Percentiles rank a stretch among this genome's conserved stretches.
Evolutionary conservation across 2,797 vertebrate genomes (phyloP).

Genomic region (Argentina silus): DNA sequence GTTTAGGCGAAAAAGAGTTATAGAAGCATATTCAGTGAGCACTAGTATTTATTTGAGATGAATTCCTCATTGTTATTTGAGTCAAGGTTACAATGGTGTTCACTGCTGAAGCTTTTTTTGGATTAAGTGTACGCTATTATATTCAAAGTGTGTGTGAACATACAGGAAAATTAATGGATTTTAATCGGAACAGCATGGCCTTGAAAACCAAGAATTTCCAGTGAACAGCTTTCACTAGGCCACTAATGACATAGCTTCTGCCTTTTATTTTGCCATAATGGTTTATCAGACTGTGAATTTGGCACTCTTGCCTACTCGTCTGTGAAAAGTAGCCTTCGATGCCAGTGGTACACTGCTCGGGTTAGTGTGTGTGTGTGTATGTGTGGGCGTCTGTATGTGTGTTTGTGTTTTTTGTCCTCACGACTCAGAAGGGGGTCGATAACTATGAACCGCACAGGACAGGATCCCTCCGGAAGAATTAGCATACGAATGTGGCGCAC

Average conservation of each 20-base stretch:
- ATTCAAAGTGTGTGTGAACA: not conserved
- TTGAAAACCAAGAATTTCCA: slow-evolving; percentile 28
- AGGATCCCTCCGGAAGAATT: slow-evolving; percentile 61
- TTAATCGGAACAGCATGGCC: slow-evolving; percentile 31
- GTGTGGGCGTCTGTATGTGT: slow-evolving; percentile 27
- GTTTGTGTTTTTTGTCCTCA: slow-evolving; percentile 21
- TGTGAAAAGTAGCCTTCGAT: slow-evolving; percentile 44
- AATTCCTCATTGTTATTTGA: not conserved
- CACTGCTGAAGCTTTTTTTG: not conserved
- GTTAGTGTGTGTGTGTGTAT: slow-evolving; percentile 25
- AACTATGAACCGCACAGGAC: slow-evolving; percentile 48
- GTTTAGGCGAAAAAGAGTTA: too few species aligned
- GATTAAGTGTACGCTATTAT: not conserved
- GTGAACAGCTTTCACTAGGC: slow-evolving; percentile 36
- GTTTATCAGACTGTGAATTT: slow-evolving; percentile 44
- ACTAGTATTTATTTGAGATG: too few species aligned
- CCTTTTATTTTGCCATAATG: slow-evolving; percentile 48
- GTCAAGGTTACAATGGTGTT: not conserved
- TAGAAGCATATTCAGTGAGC: too few species aligned
- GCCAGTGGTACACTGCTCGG: not conserved
- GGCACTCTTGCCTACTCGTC: slow-evolving; percentile 42
- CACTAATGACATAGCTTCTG: slow-evolving; percentile 51
- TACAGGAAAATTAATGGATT: slow-evolving; percentile 25
- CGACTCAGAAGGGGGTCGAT: slow-evolving; percentile 38
- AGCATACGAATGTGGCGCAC: slow-evolving; percentile 72